Conservation (phyloP, 2,797 vertebrate species). For the Malacoctenus gilli region DNA sequence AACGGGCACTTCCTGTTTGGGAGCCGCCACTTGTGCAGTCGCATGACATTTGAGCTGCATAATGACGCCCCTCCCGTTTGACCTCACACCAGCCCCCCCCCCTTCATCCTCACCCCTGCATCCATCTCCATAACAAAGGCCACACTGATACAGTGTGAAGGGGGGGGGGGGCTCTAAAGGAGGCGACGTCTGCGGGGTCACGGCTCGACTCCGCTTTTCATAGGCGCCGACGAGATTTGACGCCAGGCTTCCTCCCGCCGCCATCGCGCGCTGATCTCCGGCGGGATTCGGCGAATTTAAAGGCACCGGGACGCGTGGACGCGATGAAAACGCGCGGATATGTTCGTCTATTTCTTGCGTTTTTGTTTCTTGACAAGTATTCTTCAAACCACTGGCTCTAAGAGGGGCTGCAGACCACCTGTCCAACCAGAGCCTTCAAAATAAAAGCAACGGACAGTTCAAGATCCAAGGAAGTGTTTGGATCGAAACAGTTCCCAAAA, state of each 20-base stretch:
- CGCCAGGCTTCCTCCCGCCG: slow-evolving; percentile 9
- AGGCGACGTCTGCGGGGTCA: slow-evolving; percentile 37
- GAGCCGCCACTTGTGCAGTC: slow-evolving; percentile 49
- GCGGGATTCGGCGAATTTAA: no score
- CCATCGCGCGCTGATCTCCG: slow-evolving; percentile 32
- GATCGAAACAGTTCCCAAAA: no score
- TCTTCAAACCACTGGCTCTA: no score
- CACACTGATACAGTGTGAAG: slow-evolving; percentile 68
- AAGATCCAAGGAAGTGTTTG: no score
- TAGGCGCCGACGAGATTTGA: slow-evolving; percentile 27
- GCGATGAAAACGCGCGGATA: no score
- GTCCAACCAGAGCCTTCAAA: no score
- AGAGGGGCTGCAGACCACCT: no score
- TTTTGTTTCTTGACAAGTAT: no score
- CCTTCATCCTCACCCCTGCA: slow-evolving; percentile 57
- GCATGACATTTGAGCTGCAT: slow-evolving; percentile 69
- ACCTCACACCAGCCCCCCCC: slow-evolving; percentile 31
- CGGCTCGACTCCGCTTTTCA: slow-evolving; percentile 31
- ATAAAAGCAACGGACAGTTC: no score
- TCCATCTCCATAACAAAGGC: slow-evolving; percentile 74
- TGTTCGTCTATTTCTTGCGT: no score
- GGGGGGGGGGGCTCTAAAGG: slow-evolving; percentile 49
- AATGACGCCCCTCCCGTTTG: slow-evolving; percentile 61
- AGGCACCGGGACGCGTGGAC: no score
- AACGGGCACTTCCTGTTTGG: slow-evolving; percentile 71